Evolutionary conservation across 1,140 invertebrate genomes (phyloP).

Genomic region (Caenorhabditis elegans): WBcel235 BX284605.5:20718501-20719000

Average conservation of each 20-base stretch:
- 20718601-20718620: slow-evolving; percentile 81
- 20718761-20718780: slow-evolving; percentile 63
- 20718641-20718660: slow-evolving; percentile 85
- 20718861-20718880: too few species aligned
- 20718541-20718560: too few species aligned
- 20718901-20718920: too few species aligned
- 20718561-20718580: slow-evolving; percentile 74
- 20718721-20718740: slow-evolving; percentile 52
- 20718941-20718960: too few species aligned
- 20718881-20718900: too few species aligned
- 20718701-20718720: slow-evolving; percentile 46
- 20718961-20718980: too few species aligned
- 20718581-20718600: slow-evolving; percentile 73
- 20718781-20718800: slow-evolving; percentile 39
- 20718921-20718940: too few species aligned
- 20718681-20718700: slow-evolving; percentile 55
- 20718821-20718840: slow-evolving; percentile 51
- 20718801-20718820: slow-evolving; percentile 21
- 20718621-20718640: slow-evolving; percentile 85
- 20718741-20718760: slow-evolving; percentile 58
- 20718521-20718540: too few species aligned
- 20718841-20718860: not conserved
- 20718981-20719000: too few species aligned
- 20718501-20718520: too few species aligned
- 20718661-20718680: slow-evolving; percentile 71